Evolutionary conservation across 1,140 invertebrate genomes (phyloP), one percentile per base, ranked within the genome.

Genomic region (Stegodyphus dumicola): DNA sequence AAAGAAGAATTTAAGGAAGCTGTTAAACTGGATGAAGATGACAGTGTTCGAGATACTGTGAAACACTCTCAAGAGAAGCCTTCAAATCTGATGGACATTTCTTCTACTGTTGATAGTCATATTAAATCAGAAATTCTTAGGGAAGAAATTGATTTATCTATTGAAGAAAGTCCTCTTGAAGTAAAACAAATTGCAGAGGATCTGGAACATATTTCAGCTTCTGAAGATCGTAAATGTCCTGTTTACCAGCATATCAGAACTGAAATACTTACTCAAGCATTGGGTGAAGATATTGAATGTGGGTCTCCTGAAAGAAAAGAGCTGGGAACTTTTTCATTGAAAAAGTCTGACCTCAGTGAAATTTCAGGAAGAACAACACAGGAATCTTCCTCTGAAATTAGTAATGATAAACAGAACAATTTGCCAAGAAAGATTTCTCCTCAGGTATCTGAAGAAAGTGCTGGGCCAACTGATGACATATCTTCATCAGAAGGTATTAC

Each of bases 221-320:
- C 70, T n/a, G 87, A 88, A 66, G 89, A 90, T 87, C 87, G 88
- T 66, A 88, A 90, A 88, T 87, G 74, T 15, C 87, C 89, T 76
- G 87, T 90, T 54, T 88, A 86, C 73, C 86, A 89, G 52, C 89
- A 91, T 83, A 91, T 91, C 66, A 89, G 90, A 78, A 89, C 88
- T 67, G 89, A 90, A 75, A 91, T 91, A 70, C 89, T 91, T 86
- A 88, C 89, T 76, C 86, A 89, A 81, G 90, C 90, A 88, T 71
- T 91, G 49, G 90, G 90, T 54, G 90, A 90, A 70, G 89, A 90
- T 86, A 90, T 91, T 85, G 90, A 91, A 88, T 87, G 88, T 49
- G 70, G 88, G 13, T 88, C 88, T 65, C 90, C 89, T 87, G 89
- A 89, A 87, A 85, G 77, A 9, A 89, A 89, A 81, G 85, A 76